Base-by-base conservation (phyloP, 2,113 vertebrate genomes). In the Myrmecobius fasciatus region DNA sequence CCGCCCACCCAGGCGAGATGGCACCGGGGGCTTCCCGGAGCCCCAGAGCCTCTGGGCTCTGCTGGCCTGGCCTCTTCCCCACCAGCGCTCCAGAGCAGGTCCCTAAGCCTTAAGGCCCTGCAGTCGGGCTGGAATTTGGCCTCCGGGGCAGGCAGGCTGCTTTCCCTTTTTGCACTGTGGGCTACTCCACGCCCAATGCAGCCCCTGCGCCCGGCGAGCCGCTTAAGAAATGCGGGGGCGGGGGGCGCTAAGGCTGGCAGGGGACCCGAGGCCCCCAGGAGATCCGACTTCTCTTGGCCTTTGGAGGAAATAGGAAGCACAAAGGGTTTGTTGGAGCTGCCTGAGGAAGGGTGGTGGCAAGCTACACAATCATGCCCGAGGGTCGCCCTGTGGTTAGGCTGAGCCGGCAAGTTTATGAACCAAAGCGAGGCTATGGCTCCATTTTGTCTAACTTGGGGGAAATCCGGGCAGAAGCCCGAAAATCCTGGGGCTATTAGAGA, bases 1-100 rank as follows among this genome's bases (percentile, higher is more conserved):
- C 25, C 11, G 28, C 31, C 5, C n/a, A 12, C 52, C 52, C 9
- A 2, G 0, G 0, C 52, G 43, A n/a, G 56, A n/a, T 48, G 89
- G 92, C 3, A 83, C 0, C 43, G 75, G 3, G 46, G 31, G 7
- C 67, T 0, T 10, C 0, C 11, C 3, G n/a, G 4, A n/a, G 54
- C 83, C 53, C 25, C 6, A 0, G 3, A 0, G 49, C 3, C 9
- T 1, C 11, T 26, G 9, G 28, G 17, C 31, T n/a, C 20, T 20
- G 60, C 60, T 75, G 49, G 49, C 60, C 60, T 5, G 36, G 60
- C 31, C 31, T 67, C 60, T 67, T n/a, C 60, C 5, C 60, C 17
- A 67, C 0, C 60, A 9, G 4, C 17, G 60, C 12, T 67, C 60
- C 60, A 2, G 60, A 75, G 36, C 60, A 20, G 56, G 60, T 75